Conservation (phyloP, 2,113 vertebrate species). For the Natator depressus region DNA sequence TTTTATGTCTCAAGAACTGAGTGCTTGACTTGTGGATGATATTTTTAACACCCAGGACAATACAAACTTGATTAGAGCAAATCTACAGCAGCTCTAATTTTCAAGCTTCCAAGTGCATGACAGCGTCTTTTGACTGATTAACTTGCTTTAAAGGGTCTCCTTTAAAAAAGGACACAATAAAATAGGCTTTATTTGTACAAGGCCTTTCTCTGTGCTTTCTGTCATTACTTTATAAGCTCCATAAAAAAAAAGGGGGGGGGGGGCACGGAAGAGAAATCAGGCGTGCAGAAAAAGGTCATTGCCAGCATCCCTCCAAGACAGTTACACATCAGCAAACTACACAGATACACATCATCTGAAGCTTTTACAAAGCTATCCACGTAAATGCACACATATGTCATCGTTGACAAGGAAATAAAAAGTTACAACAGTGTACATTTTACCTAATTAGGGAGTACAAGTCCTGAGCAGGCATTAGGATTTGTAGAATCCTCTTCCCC, state of each 20-base stretch:
- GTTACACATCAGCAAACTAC: neutral
- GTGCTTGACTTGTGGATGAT: constrained; percentile 1
- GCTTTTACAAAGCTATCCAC: neutral
- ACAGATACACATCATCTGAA: neutral
- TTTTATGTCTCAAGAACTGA: neutral
- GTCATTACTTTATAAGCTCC: constrained; percentile 4
- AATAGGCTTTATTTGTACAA: neutral
- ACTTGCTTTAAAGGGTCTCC: constrained; percentile 44
- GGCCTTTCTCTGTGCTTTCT: constrained; percentile 11
- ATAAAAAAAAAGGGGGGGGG: neutral
- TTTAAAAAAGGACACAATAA: neutral
- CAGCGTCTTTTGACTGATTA: constrained; percentile 56
- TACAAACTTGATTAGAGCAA: constrained; percentile 18
- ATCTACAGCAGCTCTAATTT: constrained; percentile 45
- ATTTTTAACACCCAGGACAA: constrained; percentile 38
- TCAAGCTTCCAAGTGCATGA: constrained; percentile 17
- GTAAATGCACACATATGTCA: neutral
- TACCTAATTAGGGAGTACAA: neutral
- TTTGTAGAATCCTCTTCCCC: neutral
- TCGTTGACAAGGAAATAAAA: neutral
- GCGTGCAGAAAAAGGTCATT: neutral
- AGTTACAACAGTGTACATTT: neutral
- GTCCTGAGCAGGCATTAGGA: neutral
- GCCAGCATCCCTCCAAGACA: neutral
- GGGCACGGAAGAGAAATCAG: neutral